Evolutionary conservation across 2,113 vertebrate species (phyloP).

Genomic region (Nycticebus coucang): DNA sequence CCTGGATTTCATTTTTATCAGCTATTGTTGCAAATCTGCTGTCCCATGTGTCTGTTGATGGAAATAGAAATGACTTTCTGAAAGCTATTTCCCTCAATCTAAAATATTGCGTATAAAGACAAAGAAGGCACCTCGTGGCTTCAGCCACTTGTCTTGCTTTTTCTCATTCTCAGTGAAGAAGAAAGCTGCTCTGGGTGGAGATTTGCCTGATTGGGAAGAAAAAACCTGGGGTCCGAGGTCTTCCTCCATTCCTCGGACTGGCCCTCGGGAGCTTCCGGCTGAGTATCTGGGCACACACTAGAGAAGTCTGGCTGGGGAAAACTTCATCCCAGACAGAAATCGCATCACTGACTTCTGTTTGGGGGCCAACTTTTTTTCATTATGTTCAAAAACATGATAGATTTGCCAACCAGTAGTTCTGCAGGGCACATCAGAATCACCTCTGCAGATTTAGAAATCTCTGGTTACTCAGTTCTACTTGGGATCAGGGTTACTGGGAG

Average conservation of each 20-base stretch:
- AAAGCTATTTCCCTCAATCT: neutral
- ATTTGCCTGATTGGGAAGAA: neutral
- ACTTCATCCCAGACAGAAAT: no score
- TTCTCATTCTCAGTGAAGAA: neutral
- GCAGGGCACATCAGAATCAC: neutral
- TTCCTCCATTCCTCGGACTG: neutral
- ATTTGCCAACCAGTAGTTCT: neutral
- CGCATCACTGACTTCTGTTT: neutral
- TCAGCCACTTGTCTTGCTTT: neutral
- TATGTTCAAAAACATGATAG: neutral
- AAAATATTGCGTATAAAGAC: neutral
- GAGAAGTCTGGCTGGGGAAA: neutral
- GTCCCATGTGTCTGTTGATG: neutral
- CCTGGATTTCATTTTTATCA: conserved; percentile 24
- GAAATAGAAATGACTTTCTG: conserved; percentile 27
- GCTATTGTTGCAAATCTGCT: conserved; percentile 42
- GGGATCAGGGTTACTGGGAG: neutral
- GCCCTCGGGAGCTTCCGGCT: neutral
- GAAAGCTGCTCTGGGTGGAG: neutral
- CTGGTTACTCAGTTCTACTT: neutral
- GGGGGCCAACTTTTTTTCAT: neutral
- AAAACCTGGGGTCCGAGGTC: rapidly evolving
- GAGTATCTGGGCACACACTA: neutral
- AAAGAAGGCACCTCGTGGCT: neutral
- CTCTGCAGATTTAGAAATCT: neutral